These are phyloP conservation scores for Oryzias dopingdopingensis DNA, from an alignment of 2,797 vertebrate species.

Conservation along the genomic window DNA sequence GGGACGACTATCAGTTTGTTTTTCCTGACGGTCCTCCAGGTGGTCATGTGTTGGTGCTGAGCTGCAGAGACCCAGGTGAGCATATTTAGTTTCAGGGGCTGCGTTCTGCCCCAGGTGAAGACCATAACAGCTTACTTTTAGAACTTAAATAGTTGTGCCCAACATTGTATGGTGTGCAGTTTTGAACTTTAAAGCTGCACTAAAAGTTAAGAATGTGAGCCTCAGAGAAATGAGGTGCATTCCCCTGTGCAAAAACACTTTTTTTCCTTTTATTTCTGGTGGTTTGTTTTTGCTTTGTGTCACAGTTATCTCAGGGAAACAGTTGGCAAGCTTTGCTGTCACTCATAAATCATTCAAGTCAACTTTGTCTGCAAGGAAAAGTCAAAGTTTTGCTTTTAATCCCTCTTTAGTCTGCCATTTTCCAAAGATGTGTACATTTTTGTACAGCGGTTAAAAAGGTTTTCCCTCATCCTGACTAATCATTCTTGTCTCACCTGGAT, in stretches of 20 bases:
- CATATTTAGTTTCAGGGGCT: slow-evolving; percentile 17
- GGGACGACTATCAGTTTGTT: slow-evolving; percentile 68
- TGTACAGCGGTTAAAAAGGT: slow-evolving; percentile 28
- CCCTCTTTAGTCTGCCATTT: no score
- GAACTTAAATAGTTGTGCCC: background rate
- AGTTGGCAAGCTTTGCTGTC: slow-evolving; percentile 53
- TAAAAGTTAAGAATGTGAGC: slow-evolving; percentile 15
- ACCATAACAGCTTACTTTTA: background rate
- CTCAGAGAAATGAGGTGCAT: slow-evolving; percentile 13
- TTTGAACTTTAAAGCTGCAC: slow-evolving; percentile 19
- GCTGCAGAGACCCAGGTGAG: slow-evolving; percentile 60
- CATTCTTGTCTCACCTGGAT: no score
- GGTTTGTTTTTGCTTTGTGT: slow-evolving; percentile 55
- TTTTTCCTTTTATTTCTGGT: slow-evolving; percentile 36
- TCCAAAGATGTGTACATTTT: no score
- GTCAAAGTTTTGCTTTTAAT: slow-evolving; percentile 39
- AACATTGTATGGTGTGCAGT: slow-evolving; percentile 12
- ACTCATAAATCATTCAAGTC: slow-evolving; percentile 67
- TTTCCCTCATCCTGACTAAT: background rate
- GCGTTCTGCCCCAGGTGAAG: slow-evolving; percentile 7
- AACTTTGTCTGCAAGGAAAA: slow-evolving; percentile 60
- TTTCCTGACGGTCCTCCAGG: slow-evolving; percentile 49
- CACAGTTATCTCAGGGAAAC: slow-evolving; percentile 66
- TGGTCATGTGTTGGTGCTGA: slow-evolving; percentile 59
- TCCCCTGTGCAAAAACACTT: slow-evolving; percentile 23